Evolutionary conservation across 2,113 vertebrate species (phyloP).

Genomic region (Variabilichromis moorii): DNA sequence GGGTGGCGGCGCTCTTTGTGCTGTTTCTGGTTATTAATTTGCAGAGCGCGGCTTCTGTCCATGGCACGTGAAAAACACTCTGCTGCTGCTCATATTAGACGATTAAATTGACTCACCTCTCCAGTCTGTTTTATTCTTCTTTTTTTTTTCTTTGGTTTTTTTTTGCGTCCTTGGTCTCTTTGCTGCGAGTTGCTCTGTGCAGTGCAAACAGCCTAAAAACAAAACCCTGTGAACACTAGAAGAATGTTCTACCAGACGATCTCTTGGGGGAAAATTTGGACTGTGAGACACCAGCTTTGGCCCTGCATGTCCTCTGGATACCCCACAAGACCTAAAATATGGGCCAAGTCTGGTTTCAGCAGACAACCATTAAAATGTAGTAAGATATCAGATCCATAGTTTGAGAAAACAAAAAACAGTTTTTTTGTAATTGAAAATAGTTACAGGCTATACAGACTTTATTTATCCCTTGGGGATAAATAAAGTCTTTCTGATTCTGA

Average conservation of each 20-base stretch:
- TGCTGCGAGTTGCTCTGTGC: not conserved
- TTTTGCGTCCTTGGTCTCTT: not conserved
- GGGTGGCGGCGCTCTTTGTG: not conserved
- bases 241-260: not conserved
- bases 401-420: not conserved
- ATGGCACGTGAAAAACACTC: not conserved
- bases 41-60: not conserved
- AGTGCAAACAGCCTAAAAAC: not conserved
- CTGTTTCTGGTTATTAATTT: not conserved
- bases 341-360: not conserved
- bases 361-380: not conserved
- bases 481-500: not conserved
- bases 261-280: not conserved
- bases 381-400: not conserved
- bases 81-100: not conserved
- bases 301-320: not conserved
- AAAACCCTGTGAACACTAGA: not conserved
- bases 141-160: fast-evolving
- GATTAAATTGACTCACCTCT: not conserved
- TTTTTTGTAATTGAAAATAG: not conserved
- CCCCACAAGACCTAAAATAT: not conserved
- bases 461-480: not conserved
- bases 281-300: not conserved
- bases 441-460: not conserved
- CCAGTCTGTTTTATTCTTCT: not conserved